phyloP scores from a whole-genome alignment of 2,888 invertebrate genomes.

The Agrotis segetum region DNA sequence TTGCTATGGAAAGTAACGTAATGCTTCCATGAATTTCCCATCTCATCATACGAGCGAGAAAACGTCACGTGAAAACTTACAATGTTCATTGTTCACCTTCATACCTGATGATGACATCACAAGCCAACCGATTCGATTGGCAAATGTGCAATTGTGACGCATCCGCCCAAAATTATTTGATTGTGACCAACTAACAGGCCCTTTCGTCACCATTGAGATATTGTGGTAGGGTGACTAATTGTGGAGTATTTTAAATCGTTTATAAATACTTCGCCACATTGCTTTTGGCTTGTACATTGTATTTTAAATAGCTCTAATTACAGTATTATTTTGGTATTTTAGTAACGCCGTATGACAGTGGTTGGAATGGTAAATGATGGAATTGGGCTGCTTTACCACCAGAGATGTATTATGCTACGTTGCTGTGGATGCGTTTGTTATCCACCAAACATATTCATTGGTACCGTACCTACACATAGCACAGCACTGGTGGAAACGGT shows the following conservation, averaged over 20 bases:
- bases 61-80: neutral
- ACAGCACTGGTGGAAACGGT: too few species aligned
- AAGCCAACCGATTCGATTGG: constrained; percentile 9
- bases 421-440: too few species aligned
- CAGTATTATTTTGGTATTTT: neutral
- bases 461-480: too few species aligned
- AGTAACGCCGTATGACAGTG: neutral
- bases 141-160: constrained; percentile 29
- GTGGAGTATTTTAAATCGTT: constrained; percentile 21
- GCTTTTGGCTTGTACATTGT: constrained; percentile 14
- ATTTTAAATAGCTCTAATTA: neutral
- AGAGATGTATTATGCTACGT: too few species aligned
- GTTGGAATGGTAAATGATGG: neutral
- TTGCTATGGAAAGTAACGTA: too few species aligned
- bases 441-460: too few species aligned
- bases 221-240: constrained; percentile 26
- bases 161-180: constrained; percentile 8
- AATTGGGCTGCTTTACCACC: too few species aligned
- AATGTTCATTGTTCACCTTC: constrained; percentile 14
- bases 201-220: neutral
- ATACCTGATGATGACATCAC: constrained; percentile 22
- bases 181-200: neutral
- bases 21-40: too few species aligned
- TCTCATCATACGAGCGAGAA: too few species aligned
- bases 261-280: constrained; percentile 26